Evolutionary conservation across 2,797 vertebrate species (phyloP).

Genomic region (Oceanodroma leucorhoa): DNA sequence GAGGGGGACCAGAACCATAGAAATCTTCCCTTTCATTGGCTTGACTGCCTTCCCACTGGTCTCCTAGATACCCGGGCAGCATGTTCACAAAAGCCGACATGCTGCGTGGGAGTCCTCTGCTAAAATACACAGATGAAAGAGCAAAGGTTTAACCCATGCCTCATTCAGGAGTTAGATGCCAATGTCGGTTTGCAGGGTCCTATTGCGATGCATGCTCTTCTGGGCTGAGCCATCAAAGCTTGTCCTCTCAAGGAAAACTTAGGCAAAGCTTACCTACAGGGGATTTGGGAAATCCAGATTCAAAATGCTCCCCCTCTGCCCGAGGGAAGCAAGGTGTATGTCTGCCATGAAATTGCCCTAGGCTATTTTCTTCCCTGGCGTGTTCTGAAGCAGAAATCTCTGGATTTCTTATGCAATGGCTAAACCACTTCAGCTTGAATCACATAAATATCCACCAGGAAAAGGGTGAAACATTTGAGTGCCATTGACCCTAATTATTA

Average conservation of each 20-base stretch:
- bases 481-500: not conserved
- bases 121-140: not conserved
- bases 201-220: fast-evolving
- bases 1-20: not conserved
- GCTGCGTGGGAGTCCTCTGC: not conserved
- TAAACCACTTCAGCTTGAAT: not conserved
- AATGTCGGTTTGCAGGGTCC: not conserved
- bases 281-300: not conserved
- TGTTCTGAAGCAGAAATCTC: not conserved
- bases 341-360: not conserved
- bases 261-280: not conserved
- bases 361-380: not conserved
- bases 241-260: not conserved
- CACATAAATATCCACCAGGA: not conserved
- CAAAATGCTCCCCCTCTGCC: not conserved
- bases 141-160: not conserved
- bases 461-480: not conserved
- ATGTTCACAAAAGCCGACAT: not conserved
- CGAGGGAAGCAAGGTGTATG: not conserved
- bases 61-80: not conserved
- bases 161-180: not conserved
- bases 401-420: not conserved
- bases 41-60: not conserved
- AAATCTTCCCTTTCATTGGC: not conserved
- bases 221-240: not conserved